These are phyloP conservation scores for Ellobium chinense DNA, from an alignment of 2,888 invertebrate species.

Conservation along the genomic window DNA sequence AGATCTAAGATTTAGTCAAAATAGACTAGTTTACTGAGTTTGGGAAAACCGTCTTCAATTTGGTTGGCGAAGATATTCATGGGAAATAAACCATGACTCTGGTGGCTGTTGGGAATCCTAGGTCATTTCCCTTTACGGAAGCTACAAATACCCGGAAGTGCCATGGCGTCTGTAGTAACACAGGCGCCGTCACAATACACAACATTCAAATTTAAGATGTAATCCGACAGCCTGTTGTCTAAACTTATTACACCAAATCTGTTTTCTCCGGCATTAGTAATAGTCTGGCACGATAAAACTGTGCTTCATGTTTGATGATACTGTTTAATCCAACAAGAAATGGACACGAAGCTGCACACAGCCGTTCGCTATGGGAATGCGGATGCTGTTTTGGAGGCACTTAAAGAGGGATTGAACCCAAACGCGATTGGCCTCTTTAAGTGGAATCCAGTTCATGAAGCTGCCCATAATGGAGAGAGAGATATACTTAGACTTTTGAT, in stretches of 20 bases:
- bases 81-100: too few relatives aligned
- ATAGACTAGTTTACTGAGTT: too few relatives aligned
- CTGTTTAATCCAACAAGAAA: background rate
- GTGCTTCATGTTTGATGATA: background rate
- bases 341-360: slow-evolving; percentile 72
- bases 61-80: too few relatives aligned
- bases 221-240: background rate
- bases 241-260: background rate
- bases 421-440: slow-evolving; percentile 73
- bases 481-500: slow-evolving; percentile 69
- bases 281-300: too few relatives aligned
- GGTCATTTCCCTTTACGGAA: too few relatives aligned
- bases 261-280: background rate
- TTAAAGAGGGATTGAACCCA: slow-evolving; percentile 66
- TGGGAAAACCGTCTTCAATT: too few relatives aligned
- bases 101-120: too few relatives aligned
- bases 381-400: slow-evolving; percentile 64
- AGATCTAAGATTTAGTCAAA: too few relatives aligned
- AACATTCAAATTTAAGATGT: too few relatives aligned
- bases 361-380: slow-evolving; percentile 71
- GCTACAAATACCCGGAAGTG: slow-evolving; percentile 21
- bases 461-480: slow-evolving; percentile 69
- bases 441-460: slow-evolving; percentile 75
- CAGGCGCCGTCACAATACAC: too few relatives aligned
- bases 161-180: slow-evolving; percentile 63